These are phyloP conservation scores for Eriocheir sinensis DNA, from an alignment of 1,140 invertebrate species.

Conservation along the genomic window DNA sequence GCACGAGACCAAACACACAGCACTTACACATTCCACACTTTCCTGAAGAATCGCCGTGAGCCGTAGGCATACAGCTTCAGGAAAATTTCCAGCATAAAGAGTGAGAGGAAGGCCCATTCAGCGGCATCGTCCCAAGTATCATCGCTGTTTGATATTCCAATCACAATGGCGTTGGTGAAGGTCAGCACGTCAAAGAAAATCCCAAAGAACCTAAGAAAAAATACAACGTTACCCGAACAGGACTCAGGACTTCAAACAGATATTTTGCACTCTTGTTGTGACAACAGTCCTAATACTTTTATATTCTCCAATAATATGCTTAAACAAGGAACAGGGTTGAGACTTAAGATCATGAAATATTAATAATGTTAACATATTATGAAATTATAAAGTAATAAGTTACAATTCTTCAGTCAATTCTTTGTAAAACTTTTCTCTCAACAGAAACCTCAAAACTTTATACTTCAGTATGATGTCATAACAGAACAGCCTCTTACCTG, in stretches of 20 bases:
- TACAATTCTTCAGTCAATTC: too few species aligned
- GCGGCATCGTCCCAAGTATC: slow-evolving; percentile 83
- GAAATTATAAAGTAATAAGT: too few species aligned
- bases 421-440: too few species aligned
- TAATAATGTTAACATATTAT: too few species aligned
- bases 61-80: slow-evolving; percentile 83
- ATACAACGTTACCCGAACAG: neutral
- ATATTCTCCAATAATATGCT: too few species aligned
- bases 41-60: slow-evolving; percentile 81
- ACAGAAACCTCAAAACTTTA: too few species aligned
- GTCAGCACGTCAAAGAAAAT: slow-evolving; percentile 84
- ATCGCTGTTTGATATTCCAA: slow-evolving; percentile 82
- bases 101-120: slow-evolving; percentile 83
- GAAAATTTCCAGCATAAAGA: slow-evolving; percentile 83
- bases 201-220: slow-evolving; percentile 81
- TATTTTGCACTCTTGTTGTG: neutral
- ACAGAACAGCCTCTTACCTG: slow-evolving; percentile 80
- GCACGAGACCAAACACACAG: too few species aligned
- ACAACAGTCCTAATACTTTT: neutral
- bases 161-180: slow-evolving; percentile 83
- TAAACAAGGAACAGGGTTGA: too few species aligned
- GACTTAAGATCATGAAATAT: too few species aligned
- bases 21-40: slow-evolving; percentile 84
- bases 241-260: too few species aligned
- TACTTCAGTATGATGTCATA: too few species aligned